Percentiles rank a stretch among this genome's conserved stretches.
Evolutionary conservation across 2,888 invertebrate genomes (phyloP).

Genomic region (Diplazon laetatorius): DNA sequence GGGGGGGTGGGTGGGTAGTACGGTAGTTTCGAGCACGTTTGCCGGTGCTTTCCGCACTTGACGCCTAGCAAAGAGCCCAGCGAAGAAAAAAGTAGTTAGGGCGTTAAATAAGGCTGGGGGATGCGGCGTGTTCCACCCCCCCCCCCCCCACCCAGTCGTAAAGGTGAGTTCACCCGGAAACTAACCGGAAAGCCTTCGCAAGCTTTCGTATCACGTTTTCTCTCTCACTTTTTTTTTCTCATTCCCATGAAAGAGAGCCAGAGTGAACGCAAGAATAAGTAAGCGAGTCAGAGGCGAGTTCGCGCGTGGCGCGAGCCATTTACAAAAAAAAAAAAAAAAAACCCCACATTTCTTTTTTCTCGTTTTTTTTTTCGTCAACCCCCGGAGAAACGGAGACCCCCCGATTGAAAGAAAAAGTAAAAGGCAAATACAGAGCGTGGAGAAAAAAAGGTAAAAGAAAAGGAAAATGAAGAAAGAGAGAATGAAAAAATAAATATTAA

Average conservation of each 20-base stretch:
- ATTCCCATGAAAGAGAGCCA: neutral
- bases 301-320: constrained; percentile 23
- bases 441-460: constrained; percentile 1
- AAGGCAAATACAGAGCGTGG: no score
- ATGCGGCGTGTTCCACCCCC: constrained; percentile 23
- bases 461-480: neutral
- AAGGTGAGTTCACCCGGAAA: constrained; percentile 67
- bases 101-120: constrained; percentile 64
- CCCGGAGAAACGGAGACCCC: constrained; percentile 22
- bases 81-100: constrained; percentile 64
- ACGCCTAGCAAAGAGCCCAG: constrained; percentile 41
- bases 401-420: constrained; percentile 51
- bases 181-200: constrained; percentile 58
- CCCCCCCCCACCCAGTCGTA: constrained; percentile 42
- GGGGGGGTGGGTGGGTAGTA: neutral
- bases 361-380: no score
- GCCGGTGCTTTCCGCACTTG: constrained; percentile 30
- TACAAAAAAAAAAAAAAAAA: no score
- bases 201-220: constrained; percentile 45
- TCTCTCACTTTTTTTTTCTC: neutral
- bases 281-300: constrained; percentile 32
- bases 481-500: constrained; percentile 48
- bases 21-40: constrained; percentile 38
- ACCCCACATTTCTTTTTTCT: no score
- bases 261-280: constrained; percentile 27